Evolutionary conservation across 2,113 vertebrate genomes (phyloP).

Genomic region (Phyllostomus hastatus): DNA sequence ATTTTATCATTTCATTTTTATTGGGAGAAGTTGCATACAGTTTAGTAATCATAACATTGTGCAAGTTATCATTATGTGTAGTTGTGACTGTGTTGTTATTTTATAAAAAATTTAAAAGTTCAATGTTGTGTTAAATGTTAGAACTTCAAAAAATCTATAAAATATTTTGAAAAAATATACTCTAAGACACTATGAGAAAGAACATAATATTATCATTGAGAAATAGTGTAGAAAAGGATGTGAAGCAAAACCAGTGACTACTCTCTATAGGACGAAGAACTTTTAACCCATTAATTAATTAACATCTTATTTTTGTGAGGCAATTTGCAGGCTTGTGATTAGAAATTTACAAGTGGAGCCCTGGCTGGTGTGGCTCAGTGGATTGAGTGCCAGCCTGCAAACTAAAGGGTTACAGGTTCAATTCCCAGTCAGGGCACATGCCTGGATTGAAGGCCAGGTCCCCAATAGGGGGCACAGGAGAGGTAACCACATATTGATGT

Average conservation of each 20-base stretch:
- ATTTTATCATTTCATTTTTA: neutral
- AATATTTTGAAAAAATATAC: neutral
- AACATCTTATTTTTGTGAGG: neutral
- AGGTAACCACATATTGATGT: too few species aligned
- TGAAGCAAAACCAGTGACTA: neutral
- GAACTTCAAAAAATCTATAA: neutral
- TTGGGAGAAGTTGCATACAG: neutral
- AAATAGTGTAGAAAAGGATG: neutral
- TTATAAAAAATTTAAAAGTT: conserved; percentile 41
- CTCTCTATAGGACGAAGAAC: neutral
- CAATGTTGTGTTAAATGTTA: neutral
- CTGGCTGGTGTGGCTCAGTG: too few species aligned
- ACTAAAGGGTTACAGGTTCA: too few species aligned
- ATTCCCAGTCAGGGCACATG: too few species aligned
- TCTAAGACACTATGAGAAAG: neutral
- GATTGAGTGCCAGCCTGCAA: too few species aligned
- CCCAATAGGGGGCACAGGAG: too few species aligned
- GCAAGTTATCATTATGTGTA: neutral
- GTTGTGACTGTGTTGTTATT: conserved; percentile 18
- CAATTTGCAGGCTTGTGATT: neutral
- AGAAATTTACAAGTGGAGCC: neutral
- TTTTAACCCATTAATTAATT: neutral
- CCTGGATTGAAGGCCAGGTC: too few species aligned
- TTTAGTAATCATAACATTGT: conserved; percentile 28
- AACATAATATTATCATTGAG: neutral